Conservation (phyloP, 2,888 invertebrate species). For the Azorinus chamasolen region DNA sequence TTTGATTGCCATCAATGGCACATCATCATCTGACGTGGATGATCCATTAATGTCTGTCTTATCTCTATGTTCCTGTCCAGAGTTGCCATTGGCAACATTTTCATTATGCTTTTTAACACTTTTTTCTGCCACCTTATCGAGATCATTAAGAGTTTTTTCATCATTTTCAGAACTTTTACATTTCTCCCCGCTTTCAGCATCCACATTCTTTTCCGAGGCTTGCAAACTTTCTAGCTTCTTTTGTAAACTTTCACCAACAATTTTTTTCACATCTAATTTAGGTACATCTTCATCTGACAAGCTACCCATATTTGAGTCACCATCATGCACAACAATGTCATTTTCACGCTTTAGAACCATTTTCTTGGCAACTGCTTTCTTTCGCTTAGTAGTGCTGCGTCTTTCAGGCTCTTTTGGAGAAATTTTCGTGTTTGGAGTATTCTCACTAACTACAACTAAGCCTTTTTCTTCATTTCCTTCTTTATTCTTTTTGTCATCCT, state of each 20-base stretch:
- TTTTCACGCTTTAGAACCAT: constrained; percentile 47
- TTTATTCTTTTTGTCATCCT: neutral
- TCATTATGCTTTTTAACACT: too few relatives aligned
- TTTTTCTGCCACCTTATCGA: too few relatives aligned
- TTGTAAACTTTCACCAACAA: constrained; percentile 1
- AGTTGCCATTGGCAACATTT: too few relatives aligned
- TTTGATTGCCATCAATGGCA: constrained; percentile 28
- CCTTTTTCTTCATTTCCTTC: neutral
- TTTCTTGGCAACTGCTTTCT: constrained; percentile 70
- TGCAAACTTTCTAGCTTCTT: neutral
- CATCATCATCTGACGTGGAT: constrained; percentile 33
- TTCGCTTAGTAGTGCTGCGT: constrained; percentile 74
- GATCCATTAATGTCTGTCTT: neutral
- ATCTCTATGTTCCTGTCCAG: too few relatives aligned
- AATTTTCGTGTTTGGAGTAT: constrained; percentile 69
- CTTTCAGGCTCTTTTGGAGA: constrained; percentile 56
- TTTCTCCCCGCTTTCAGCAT: too few relatives aligned
- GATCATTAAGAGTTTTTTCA: too few relatives aligned
- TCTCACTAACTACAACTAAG: constrained; percentile 43
- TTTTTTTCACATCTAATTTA: constrained; percentile 13
- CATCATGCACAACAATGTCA: constrained; percentile 27
- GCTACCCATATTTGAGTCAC: constrained; percentile 15
- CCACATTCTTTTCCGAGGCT: too few relatives aligned
- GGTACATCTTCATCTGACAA: constrained; percentile 40
- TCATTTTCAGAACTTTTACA: too few relatives aligned